Percentiles rank a stretch among this genome's conserved stretches.
phyloP scores from a whole-genome alignment of 2,888 invertebrate genomes.

The Tachystola acroxantha region DNA sequence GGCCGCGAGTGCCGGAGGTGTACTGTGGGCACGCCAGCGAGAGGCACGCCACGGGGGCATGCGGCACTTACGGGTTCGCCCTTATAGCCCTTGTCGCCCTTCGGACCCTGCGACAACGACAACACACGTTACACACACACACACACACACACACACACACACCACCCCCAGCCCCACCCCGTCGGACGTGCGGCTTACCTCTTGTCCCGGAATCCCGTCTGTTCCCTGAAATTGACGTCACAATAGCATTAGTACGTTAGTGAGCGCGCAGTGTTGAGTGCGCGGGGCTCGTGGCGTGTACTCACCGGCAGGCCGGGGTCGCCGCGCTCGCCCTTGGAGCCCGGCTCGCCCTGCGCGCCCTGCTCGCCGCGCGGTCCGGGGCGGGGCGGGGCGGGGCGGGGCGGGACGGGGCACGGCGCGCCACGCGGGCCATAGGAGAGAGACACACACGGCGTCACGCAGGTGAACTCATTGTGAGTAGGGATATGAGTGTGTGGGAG shows the following conservation, averaged over 20 bases:
- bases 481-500: no score
- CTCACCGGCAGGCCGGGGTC: conserved; percentile 96
- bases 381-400: no score
- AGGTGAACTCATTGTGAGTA: no score
- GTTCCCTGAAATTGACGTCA: conserved; percentile 85
- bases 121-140: conserved; percentile 16
- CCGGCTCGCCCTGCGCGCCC: conserved; percentile 96
- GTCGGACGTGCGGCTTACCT: conserved; percentile 83
- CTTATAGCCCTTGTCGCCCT: conserved; percentile 93
- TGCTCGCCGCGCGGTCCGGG: conserved; percentile 57
- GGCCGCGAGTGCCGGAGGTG: no score
- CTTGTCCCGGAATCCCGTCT: conserved; percentile 94
- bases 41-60: no score
- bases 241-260: neutral
- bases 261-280: neutral
- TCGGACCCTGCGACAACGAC: conserved; percentile 85
- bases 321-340: conserved; percentile 94
- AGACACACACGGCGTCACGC: no score
- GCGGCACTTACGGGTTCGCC: conserved; percentile 86
- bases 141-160: no score
- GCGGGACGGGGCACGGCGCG: neutral
- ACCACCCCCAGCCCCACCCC: neutral
- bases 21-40: no score
- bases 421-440: neutral
- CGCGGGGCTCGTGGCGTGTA: conserved; percentile 27